Conservation (phyloP, 2,797 vertebrate genomes). For the Pangasius mekongensis region DNA sequence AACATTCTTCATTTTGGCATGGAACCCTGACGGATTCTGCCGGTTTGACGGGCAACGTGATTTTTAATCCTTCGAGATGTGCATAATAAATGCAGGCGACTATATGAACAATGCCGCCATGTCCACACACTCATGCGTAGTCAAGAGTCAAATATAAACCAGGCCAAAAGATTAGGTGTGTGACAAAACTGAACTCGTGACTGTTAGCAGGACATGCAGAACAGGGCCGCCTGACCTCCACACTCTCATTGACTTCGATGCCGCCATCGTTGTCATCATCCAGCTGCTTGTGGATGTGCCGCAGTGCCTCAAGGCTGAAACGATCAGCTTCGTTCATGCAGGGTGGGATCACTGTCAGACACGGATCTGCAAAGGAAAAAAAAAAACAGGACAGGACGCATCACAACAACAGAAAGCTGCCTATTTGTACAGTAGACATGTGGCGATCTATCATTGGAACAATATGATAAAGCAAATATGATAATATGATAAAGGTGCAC, state of each 20-base stretch:
- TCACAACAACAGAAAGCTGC: neutral
- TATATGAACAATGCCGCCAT: neutral
- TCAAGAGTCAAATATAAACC: neutral
- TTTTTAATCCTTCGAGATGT: neutral
- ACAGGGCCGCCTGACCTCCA: constrained; percentile 82
- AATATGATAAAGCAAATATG: neutral
- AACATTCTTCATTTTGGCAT: neutral
- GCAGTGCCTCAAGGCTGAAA: constrained; percentile 92
- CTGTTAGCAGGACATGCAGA: constrained; percentile 6
- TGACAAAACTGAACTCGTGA: neutral
- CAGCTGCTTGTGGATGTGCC: constrained; percentile 97
- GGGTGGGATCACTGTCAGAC: constrained; percentile 85
- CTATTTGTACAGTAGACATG: neutral
- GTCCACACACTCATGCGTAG: neutral
- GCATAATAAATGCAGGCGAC: neutral
- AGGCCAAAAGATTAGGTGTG: neutral
- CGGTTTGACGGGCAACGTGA: neutral
- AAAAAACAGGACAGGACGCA: constrained; percentile 2
- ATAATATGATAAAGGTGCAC: neutral
- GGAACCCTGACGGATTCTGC: neutral
- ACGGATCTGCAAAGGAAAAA: constrained; percentile 79
- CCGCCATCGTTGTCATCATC: constrained; percentile 98
- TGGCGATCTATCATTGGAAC: neutral
- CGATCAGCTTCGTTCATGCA: constrained; percentile 92
- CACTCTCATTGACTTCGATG: constrained; percentile 97